These are phyloP conservation scores for Plebejus anna DNA, from an alignment of 2,888 invertebrate species.

Conservation along the genomic window DNA sequence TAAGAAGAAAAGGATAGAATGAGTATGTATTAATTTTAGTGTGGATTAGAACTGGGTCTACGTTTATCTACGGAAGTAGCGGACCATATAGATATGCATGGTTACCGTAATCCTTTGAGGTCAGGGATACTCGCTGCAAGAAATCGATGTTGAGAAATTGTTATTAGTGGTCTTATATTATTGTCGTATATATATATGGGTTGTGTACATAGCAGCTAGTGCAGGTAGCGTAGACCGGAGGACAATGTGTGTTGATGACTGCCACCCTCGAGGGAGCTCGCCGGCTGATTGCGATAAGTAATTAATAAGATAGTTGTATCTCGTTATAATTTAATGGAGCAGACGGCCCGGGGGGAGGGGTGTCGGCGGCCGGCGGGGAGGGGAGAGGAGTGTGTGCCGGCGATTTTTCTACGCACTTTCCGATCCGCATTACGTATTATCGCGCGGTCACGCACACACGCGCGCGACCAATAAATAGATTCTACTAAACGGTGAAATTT, in stretches of 20 bases:
- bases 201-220: not conserved
- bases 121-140: too few species aligned
- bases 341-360: slow-evolving; percentile 38
- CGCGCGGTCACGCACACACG: slow-evolving; percentile 63
- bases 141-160: too few species aligned
- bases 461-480: slow-evolving; percentile 76
- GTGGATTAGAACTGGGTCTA: too few species aligned
- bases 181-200: too few species aligned
- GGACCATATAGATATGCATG: too few species aligned
- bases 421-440: slow-evolving; percentile 44
- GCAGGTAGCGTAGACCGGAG: not conserved
- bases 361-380: slow-evolving; percentile 41
- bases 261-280: not conserved
- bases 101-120: too few species aligned
- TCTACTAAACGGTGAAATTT: slow-evolving; percentile 80
- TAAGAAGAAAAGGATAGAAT: too few species aligned
- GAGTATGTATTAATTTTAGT: too few species aligned
- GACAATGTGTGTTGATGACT: not conserved
- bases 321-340: slow-evolving; percentile 32
- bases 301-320: slow-evolving; percentile 28
- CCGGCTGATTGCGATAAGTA: slow-evolving; percentile 25
- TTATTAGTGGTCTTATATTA: too few species aligned
- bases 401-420: slow-evolving; percentile 78
- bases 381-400: slow-evolving; percentile 41
- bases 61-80: too few species aligned